Conservation (phyloP, 2,888 invertebrate species). For the Orchesella flavescens region DNA sequence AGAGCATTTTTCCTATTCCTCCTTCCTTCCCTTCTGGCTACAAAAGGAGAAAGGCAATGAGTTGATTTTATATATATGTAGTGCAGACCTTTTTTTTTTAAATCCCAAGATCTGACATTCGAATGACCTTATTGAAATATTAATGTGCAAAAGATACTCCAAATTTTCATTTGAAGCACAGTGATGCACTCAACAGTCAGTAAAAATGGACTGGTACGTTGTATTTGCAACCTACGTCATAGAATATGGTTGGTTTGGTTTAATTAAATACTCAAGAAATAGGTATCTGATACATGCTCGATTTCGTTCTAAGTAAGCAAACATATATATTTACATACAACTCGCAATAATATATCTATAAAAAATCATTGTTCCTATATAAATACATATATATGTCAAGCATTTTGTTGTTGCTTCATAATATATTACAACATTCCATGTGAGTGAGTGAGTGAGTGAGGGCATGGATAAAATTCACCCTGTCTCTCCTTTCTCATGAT, state of each 20-base stretch:
- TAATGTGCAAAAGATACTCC: background rate
- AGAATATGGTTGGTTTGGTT: no score
- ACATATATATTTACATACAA: background rate
- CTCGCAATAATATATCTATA: background rate
- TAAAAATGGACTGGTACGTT: background rate
- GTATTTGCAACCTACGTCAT: no score
- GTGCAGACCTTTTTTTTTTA: no score
- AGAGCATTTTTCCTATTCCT: constrained; percentile 11
- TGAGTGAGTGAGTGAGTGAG: background rate
- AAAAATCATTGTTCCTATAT: background rate
- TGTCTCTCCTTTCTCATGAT: background rate
- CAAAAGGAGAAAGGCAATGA: background rate
- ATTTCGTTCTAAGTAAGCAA: no score
- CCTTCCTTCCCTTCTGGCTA: background rate
- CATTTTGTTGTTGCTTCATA: background rate
- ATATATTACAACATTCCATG: background rate
- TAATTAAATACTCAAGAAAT: no score
- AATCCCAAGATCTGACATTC: background rate
- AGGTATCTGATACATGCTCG: no score
- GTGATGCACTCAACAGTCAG: no score
- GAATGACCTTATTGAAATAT: constrained; percentile 36
- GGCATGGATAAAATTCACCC: background rate
- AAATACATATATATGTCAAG: constrained; percentile 13
- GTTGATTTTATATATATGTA: background rate
- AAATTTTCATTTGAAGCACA: background rate